These are phyloP conservation scores for Agrenia bidenticulata DNA, from an alignment of 2,888 invertebrate species.

Conservation along the genomic window DNA sequence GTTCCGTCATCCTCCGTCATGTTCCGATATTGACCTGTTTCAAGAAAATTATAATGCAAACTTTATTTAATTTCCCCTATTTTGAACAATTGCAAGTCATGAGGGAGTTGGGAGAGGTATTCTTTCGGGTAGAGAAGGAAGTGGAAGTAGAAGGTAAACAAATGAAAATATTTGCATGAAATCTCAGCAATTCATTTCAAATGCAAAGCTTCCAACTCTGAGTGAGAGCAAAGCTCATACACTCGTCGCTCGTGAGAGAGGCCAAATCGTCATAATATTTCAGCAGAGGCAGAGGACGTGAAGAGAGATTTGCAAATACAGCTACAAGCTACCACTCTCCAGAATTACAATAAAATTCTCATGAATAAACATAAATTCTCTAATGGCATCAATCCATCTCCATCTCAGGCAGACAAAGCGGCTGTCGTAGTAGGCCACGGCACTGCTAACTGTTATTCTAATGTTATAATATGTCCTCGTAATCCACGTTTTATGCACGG, in stretches of 20 bases:
- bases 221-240: slow-evolving; percentile 3
- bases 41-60: slow-evolving; percentile 12
- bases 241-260: not conserved
- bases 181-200: slow-evolving; percentile 5
- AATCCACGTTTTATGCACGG: too few species aligned
- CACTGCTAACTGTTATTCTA: too few species aligned
- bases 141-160: not conserved
- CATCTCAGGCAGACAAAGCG: not conserved
- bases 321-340: slow-evolving; percentile 23
- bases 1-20: slow-evolving; percentile 63
- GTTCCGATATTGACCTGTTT: slow-evolving; percentile 61
- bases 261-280: not conserved
- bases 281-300: not conserved
- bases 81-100: slow-evolving; percentile 23
- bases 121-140: too few species aligned
- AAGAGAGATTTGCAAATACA: slow-evolving; percentile 9
- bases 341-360: slow-evolving; percentile 38
- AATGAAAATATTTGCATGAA: slow-evolving; percentile 3
- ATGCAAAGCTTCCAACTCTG: not conserved
- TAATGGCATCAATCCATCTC: slow-evolving; percentile 34
- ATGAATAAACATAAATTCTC: slow-evolving; percentile 37
- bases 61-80: too few species aligned
- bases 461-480: too few species aligned
- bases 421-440: too few species aligned
- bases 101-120: slow-evolving; percentile 5